Conservation (phyloP, 2,888 invertebrate genomes). For the Parochlus steinenii region DNA sequence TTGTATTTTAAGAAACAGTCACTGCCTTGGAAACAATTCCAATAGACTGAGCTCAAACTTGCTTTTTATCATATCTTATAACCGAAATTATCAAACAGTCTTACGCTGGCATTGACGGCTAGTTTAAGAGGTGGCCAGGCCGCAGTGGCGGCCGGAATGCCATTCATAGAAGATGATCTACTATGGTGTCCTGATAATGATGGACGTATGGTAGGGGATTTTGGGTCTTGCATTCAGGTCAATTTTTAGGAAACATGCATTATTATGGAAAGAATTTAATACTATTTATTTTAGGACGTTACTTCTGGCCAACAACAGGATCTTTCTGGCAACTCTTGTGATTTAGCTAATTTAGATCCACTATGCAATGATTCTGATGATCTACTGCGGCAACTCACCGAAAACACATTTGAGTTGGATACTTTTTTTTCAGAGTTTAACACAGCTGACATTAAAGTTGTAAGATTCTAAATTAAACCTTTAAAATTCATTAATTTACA, state of each 20-base stretch:
- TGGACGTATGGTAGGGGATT: conserved; percentile 74
- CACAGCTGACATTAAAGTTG: conserved; percentile 57
- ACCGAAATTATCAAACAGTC: too few relatives aligned
- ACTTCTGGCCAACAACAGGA: conserved; percentile 20
- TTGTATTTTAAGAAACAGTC: too few relatives aligned
- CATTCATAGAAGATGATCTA: conserved; percentile 90
- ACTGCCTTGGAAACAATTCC: too few relatives aligned
- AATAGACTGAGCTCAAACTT: too few relatives aligned
- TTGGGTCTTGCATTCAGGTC: conserved; percentile 77
- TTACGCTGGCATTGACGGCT: conserved; percentile 10
- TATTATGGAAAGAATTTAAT: conserved; percentile 15
- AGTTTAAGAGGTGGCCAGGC: conserved; percentile 27
- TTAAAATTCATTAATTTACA: conserved; percentile 12
- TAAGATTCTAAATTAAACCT: conserved; percentile 18
- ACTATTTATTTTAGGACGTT: conserved; percentile 2
- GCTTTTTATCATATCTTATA: too few relatives aligned
- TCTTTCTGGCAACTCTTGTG: conserved; percentile 20
- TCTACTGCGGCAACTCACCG: conserved; percentile 64
- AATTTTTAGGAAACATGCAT: conserved; percentile 19
- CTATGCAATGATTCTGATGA: conserved; percentile 52
- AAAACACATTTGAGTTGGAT: conserved; percentile 75
- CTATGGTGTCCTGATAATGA: conserved; percentile 91
- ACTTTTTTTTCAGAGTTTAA: conserved; percentile 64
- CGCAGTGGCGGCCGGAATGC: conserved; percentile 62
- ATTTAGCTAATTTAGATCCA: conserved; percentile 26